These are phyloP conservation scores for Myripristis jacobus DNA, from an alignment of 2,797 vertebrate species.

Conservation along the genomic window DNA sequence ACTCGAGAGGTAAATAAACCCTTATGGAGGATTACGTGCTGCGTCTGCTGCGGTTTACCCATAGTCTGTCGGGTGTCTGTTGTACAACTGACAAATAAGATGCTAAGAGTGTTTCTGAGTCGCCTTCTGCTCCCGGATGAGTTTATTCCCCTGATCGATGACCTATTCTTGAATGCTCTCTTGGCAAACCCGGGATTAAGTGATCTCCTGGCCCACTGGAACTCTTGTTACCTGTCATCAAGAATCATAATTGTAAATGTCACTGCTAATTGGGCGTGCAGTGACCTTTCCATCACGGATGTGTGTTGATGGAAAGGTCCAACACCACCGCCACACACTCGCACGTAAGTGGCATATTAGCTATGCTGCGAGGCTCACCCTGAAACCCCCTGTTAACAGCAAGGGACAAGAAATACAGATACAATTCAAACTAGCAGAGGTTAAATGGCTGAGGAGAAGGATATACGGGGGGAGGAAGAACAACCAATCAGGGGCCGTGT, in stretches of 20 bases:
- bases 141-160: slow-evolving; percentile 50
- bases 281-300: slow-evolving; percentile 77
- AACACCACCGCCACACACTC: background rate
- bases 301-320: slow-evolving; percentile 53
- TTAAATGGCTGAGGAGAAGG: background rate
- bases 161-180: slow-evolving; percentile 59
- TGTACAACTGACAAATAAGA: slow-evolving; percentile 49
- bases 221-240: slow-evolving; percentile 69
- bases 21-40: slow-evolving; percentile 39
- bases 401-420: too few relatives aligned
- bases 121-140: slow-evolving; percentile 11
- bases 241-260: slow-evolving; percentile 76
- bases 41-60: slow-evolving; percentile 40
- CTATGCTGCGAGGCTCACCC: background rate
- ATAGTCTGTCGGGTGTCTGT: slow-evolving; percentile 1
- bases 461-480: background rate
- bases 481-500: background rate
- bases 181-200: slow-evolving; percentile 66
- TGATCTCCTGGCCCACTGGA: slow-evolving; percentile 60
- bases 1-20: slow-evolving; percentile 52
- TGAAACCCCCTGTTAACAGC: too few relatives aligned
- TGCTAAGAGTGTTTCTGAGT: slow-evolving; percentile 44
- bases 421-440: too few relatives aligned
- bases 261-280: slow-evolving; percentile 76
- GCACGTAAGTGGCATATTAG: slow-evolving; percentile 7